phyloP scores from a whole-genome alignment of 1,140 invertebrate species.

The Phymorhynchus buccinoides region DNA sequence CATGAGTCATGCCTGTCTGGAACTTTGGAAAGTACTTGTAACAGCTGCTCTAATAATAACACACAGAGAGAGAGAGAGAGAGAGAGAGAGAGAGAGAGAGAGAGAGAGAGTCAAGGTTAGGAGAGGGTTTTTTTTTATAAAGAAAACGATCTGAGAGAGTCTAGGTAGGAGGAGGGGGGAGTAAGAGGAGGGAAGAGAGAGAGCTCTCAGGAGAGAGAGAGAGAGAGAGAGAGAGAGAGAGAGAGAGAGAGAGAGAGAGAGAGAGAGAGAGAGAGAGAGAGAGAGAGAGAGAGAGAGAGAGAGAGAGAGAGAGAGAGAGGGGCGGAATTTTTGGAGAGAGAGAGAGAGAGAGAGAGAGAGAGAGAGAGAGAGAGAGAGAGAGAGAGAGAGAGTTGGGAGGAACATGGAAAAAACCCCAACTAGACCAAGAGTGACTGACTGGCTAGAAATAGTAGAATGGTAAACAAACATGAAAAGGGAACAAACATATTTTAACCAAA shows the following conservation, averaged over 20 bases:
- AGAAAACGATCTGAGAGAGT: not conserved
- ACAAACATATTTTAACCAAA: no score
- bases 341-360: no score
- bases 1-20: not conserved
- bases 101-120: not conserved
- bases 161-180: not conserved
- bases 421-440: no score
- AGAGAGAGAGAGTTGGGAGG: no score
- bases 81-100: not conserved
- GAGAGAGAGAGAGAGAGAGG: no score
- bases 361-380: no score
- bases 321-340: no score
- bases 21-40: not conserved
- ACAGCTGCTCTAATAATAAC: not conserved
- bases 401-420: no score
- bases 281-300: not conserved
- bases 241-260: no score
- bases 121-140: not conserved
- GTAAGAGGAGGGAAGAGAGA: not conserved
- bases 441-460: no score
- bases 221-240: no score
- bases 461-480: no score
- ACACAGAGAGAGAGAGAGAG: not conserved
- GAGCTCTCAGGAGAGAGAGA: not conserved
- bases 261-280: not conserved